A percentile compares a stretch with the other conserved stretches of the same genome.
Evolutionary conservation across 2,113 vertebrate genomes (phyloP).

Genomic region (Cairina moschata): DNA sequence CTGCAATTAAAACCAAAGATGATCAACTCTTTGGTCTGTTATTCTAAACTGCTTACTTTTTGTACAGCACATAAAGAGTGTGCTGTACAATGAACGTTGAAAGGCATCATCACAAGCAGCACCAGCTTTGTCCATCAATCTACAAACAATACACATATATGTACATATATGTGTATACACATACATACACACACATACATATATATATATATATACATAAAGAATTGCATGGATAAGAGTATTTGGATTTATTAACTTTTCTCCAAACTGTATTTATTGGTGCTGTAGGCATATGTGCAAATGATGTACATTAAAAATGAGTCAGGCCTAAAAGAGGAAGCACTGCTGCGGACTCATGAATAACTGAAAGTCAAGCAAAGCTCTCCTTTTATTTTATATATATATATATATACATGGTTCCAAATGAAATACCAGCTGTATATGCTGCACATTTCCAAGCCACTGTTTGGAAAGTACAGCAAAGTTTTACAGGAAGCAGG

Average conservation of each 20-base stretch:
- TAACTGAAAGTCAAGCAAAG: slow-evolving; percentile 13
- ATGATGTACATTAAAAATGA: not conserved
- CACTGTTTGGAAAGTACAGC: not conserved
- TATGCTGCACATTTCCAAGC: not conserved
- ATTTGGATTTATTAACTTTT: not conserved
- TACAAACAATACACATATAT: not conserved
- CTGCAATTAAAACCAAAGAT: not conserved
- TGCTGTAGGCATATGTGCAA: not conserved
- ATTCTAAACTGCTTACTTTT: not conserved
- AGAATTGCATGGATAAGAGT: not conserved
- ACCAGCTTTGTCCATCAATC: not conserved
- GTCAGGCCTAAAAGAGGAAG: not conserved
- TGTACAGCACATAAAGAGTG: not conserved
- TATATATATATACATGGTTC: not conserved
- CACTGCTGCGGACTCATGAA: not conserved
- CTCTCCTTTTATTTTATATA: not conserved
- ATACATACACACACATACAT: not conserved
- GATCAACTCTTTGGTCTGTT: not conserved
- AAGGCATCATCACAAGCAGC: not conserved
- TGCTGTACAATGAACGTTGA: not conserved
- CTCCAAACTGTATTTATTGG: not conserved
- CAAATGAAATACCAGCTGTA: not conserved
- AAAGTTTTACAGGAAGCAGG: not conserved
- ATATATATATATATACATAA: not conserved
- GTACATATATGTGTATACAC: not conserved